Evolutionary conservation across 2,113 vertebrate species (phyloP).

Genomic region (Sclerurus mexicanus): DNA sequence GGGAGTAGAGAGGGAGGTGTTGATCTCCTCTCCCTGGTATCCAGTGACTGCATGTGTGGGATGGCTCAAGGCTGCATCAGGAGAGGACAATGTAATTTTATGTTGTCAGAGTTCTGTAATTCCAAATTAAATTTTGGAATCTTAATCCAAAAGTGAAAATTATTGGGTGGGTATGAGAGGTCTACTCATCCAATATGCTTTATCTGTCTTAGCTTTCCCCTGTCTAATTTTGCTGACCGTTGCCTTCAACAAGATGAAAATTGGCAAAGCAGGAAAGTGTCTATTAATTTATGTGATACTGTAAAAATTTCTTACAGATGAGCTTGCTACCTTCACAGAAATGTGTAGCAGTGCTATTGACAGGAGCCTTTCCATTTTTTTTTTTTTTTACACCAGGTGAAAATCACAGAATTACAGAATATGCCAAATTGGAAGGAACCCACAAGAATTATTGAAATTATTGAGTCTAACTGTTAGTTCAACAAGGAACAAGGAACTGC

Average conservation of each 20-base stretch:
- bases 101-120: background rate
- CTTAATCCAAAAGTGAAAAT: background rate
- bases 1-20: background rate
- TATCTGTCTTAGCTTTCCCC: background rate
- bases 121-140: background rate
- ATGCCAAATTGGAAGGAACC: background rate
- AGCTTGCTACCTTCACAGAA: background rate
- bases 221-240: background rate
- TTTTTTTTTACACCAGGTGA: background rate
- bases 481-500: too few species aligned
- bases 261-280: background rate
- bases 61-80: background rate
- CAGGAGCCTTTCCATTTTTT: background rate
- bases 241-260: background rate
- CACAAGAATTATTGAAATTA: background rate
- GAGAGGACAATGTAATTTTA: background rate
- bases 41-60: background rate
- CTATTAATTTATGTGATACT: background rate
- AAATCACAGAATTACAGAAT: background rate
- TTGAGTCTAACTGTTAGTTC: background rate
- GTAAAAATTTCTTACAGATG: background rate
- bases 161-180: background rate
- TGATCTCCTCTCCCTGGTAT: background rate
- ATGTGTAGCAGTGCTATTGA: background rate
- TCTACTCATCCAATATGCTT: background rate